Evolutionary conservation across 2,797 vertebrate genomes (phyloP).

Genomic region (Siniperca undulata): DNA sequence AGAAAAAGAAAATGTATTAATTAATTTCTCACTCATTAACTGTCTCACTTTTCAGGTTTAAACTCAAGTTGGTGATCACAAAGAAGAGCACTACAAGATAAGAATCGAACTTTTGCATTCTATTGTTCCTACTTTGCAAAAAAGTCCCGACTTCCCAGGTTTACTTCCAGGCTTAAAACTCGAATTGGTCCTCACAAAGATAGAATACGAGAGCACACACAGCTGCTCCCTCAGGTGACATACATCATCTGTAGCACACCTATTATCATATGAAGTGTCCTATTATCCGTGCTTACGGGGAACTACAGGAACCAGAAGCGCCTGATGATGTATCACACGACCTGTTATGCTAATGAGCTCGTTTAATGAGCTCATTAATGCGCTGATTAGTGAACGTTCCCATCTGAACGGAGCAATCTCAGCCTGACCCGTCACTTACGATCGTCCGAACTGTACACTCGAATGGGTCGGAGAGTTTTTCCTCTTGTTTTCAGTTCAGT

Average conservation of each 20-base stretch:
- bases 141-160: background rate
- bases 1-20: too few species aligned
- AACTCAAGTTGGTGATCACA: too few species aligned
- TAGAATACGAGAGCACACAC: background rate
- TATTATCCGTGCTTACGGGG: background rate
- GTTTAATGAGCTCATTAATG: conserved; percentile 10
- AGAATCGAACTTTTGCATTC: too few species aligned
- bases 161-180: background rate
- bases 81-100: too few species aligned
- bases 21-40: too few species aligned
- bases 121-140: too few species aligned
- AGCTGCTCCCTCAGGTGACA: background rate
- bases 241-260: background rate
- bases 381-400: background rate
- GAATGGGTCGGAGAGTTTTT: background rate
- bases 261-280: background rate
- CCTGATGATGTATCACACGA: background rate
- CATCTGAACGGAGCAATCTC: background rate
- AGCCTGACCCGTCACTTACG: background rate
- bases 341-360: conserved; percentile 12
- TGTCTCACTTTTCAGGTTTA: background rate
- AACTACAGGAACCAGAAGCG: background rate
- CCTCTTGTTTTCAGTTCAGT: background rate
- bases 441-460: background rate
- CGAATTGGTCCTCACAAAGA: background rate